Base-by-base conservation (phyloP, 1,140 invertebrate species). In the Aphelenchoides fujianensis region DNA sequence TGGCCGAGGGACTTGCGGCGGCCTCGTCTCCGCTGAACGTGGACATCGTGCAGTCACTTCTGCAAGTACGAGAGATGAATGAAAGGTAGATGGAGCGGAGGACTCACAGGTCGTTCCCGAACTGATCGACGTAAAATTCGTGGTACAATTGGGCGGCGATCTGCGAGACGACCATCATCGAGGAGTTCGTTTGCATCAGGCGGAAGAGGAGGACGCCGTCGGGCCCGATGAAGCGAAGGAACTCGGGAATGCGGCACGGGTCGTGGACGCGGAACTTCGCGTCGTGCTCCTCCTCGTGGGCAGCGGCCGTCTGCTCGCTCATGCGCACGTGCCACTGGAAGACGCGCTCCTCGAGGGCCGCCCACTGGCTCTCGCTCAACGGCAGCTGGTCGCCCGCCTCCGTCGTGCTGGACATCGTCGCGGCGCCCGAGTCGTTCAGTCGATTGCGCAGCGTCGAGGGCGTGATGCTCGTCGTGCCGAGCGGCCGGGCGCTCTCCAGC, bases 111-210 rank as follows among this genome's bases (percentile, higher is more conserved):
- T 66, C 19, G 66, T 68, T 27, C 3, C 2, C 19, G 35, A 12
- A 66, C 12, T n/a, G 3, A 63, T 31, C 23, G 31, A 63, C 31
- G 19, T 31, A 27, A 36, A 63, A 68, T 69, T 69, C 62, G 16
- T 19, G 67, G n/a, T 70, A 70, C 19, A 68, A 5, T 28, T 68
- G 27, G 3, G n/a, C 5, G 5, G 12, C 7, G 7, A 68, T 70
- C 62, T 66, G 5, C 34, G 16, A 27, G 5, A 52, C 30, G 62
- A 66, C 62, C 62, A 19, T 3, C 16, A 16, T 66, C 16, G 62
- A 59, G 12, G 68, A 69, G 64, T 69, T 69, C 12, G 73, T 74
- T 73, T 72, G 30, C 68, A 72, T 72, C 3, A 72, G 30, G 9
- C 67, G 19, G 12, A 72, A 61, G n/a, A 72, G 16, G 31, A 72